Evolutionary conservation across 1,140 invertebrate species (phyloP), one percentile per base, ranked within the genome.

Genomic region (Leptinotarsa lineolata): DNA sequence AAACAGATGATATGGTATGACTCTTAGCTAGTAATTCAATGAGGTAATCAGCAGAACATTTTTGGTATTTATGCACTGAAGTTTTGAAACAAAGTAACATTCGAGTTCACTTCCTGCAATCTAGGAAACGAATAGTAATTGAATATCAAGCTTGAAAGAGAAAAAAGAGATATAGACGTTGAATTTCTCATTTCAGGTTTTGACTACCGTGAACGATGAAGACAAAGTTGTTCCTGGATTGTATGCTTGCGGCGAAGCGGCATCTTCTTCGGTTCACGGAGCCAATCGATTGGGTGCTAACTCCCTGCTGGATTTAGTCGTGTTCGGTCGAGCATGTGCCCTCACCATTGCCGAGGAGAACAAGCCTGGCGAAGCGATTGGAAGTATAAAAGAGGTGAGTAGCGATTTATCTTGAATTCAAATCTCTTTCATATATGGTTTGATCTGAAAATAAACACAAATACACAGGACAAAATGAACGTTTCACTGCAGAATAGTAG

Each of bases 211-310:
- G 16, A 82, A 88, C 63, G 84, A 83, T 21, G 72, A 87, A 54
- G 91, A 93, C 77, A 79, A 82, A 54, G 77, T 92, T 22, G 87
- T 89, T 16, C 80, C 82, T 11, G 87, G 87, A 16, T 79, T 89
- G 2, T 88, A 86, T 82, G 85, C 88, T 6, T 84, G 83, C 22
- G 88, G 88, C 1, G 88, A 89, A 79, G 83, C 84, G 4, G 87
- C 86, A 1, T 87, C 85, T 44, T 80, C 80, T 3, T 94, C 93
- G 0, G 94, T 96, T 3, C 94, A 96, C 81, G 94, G 94, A 46
- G 94, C 94, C 20, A 96, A 96, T 83, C 85, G 94, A 44, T 85
- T 96, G 1, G 94, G 94, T 18, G 94, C 94, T 12, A 96, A 96
- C 83, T 95, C 94, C 4, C 86, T 96, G 12, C 85, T 96, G 0